A percentile compares a stretch with the other conserved stretches of the same genome.
Conservation (phyloP, 2,113 vertebrate genomes). For the Martes martes region DNA sequence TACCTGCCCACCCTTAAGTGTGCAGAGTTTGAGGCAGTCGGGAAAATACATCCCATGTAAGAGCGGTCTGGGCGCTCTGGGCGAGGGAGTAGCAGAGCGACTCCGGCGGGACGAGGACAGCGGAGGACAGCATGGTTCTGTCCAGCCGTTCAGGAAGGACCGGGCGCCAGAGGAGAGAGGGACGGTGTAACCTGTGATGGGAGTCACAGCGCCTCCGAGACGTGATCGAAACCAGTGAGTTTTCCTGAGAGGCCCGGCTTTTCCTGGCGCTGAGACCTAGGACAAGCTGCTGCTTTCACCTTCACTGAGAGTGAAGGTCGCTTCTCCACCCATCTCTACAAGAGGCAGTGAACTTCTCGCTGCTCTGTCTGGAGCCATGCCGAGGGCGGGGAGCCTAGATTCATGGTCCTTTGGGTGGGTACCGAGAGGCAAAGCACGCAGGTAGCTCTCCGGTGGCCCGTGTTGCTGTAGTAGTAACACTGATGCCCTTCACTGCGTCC, state of each 20-base stretch:
- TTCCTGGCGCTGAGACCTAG: background rate
- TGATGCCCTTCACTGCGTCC: background rate
- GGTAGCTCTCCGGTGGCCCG: background rate
- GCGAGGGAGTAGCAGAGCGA: background rate
- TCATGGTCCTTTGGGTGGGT: background rate
- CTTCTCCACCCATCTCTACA: background rate
- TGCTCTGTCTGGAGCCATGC: fast-evolving
- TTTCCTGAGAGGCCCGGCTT: background rate
- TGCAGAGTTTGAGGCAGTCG: background rate
- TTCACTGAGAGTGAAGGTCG: background rate
- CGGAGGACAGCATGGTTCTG: background rate
- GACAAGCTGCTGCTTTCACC: background rate
- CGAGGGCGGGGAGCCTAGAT: too few species aligned
- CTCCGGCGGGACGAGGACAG: background rate
- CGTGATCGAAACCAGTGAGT: background rate
- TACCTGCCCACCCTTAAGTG: background rate
- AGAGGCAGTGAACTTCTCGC: background rate
- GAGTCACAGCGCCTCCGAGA: background rate
- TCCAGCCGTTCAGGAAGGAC: background rate
- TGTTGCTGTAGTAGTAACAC: background rate
- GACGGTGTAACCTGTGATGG: background rate
- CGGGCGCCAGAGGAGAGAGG: background rate
- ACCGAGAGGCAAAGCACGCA: fast-evolving
- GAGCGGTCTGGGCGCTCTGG: background rate
- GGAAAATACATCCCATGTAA: too few species aligned